Evolutionary conservation across 2,113 vertebrate genomes (phyloP).

Genomic region (Otis tarda): DNA sequence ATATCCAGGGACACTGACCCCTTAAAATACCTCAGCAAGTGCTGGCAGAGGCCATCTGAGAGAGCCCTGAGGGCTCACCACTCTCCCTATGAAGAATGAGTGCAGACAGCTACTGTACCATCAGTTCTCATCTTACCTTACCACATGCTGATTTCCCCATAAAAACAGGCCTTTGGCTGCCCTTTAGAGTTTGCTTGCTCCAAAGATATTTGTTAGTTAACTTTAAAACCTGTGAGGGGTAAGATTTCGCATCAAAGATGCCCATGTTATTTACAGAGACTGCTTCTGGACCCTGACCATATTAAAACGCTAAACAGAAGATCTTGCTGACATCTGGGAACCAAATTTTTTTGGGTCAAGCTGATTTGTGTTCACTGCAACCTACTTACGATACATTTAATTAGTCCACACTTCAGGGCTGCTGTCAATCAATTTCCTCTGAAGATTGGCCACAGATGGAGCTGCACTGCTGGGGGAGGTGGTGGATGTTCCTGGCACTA

Average conservation of each 20-base stretch:
- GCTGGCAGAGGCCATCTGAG: background rate
- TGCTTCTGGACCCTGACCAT: background rate
- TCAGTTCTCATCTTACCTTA: background rate
- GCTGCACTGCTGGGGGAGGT: background rate
- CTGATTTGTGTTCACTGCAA: constrained; percentile 42
- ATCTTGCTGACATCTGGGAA: constrained; percentile 25
- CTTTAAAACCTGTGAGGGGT: background rate
- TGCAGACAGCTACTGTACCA: background rate
- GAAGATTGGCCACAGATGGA: background rate
- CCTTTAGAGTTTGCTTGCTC: background rate
- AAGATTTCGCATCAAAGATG: background rate
- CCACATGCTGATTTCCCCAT: background rate
- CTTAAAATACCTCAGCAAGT: background rate
- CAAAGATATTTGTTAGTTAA: background rate
- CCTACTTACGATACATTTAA: constrained; percentile 52
- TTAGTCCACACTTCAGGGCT: constrained; percentile 41
- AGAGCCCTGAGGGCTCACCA: background rate
- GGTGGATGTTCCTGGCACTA: background rate
- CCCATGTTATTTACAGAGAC: background rate
- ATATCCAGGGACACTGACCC: background rate
- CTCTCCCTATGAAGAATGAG: background rate
- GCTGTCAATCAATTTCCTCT: constrained; percentile 45
- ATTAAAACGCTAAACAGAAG: constrained; percentile 42
- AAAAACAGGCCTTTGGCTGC: background rate
- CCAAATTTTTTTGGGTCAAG: constrained; percentile 50